Evolutionary conservation across 2,888 invertebrate species (phyloP), one percentile per base, ranked within the genome.

Genomic region (Molorchus minor): DNA sequence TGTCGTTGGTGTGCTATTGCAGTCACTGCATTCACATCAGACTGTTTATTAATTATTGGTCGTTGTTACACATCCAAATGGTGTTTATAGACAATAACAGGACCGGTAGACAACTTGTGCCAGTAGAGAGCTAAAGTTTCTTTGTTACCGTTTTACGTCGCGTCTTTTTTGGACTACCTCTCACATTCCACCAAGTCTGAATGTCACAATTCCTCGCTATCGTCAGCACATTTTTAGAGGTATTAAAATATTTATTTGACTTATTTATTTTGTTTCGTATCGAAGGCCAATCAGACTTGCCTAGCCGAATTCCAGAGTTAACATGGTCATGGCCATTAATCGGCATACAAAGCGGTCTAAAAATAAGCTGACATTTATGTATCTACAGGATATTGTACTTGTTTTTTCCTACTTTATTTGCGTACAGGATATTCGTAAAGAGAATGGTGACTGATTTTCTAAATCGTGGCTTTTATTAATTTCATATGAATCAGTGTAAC

Each of bases 301-400:
- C 43, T 21, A 43, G 43, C 36, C 38, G 25, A 49, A 49, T 49
- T 49, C 49, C 49, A 20, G 16, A 16, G 38, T 49, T 38, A 38
- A 38, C 38, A 38, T 25, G 49, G 49, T 38, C 38, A 21, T 25
- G 36, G 38, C 17, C 38, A 38, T 17, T 36, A 38, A 46, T 10
- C 36, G 21, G 25, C 10, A 38, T 19, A 13, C 16, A 38, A 25
- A 49, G 3, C 15, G 49, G 15, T 38, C 38, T 38, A 16, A 49
- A 21, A 49, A 38, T 36, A 49, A 49, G 15, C 20, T 46, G 46
- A 19, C 46, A 35, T 46, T 46, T 46, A 25, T 8, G 5, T 8
- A 33, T n/a, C 16, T 46, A 16, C 33, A 46, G 33, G 46, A 33
- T 43, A 43, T 43, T 2, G 21, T 19, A 5, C 25, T 33, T 33